Evolutionary conservation across 2,113 vertebrate genomes (phyloP).

Genomic region (Chinchilla lanigera): DNA sequence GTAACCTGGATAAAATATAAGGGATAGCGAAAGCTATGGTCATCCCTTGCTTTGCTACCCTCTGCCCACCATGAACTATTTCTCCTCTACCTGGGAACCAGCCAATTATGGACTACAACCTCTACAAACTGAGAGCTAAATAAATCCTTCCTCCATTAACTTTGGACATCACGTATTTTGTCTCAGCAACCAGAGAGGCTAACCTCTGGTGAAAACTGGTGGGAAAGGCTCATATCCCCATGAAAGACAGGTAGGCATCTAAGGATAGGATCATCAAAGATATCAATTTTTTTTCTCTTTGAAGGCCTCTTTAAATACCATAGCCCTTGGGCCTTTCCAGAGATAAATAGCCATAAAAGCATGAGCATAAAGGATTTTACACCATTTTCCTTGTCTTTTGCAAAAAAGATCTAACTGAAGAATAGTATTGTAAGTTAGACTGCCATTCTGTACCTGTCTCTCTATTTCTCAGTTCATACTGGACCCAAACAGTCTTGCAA

Average conservation of each 20-base stretch:
- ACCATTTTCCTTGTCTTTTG: neutral
- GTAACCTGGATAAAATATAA: neutral
- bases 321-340: neutral
- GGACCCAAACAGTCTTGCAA: neutral
- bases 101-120: neutral
- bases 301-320: neutral
- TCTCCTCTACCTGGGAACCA: neutral
- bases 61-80: neutral
- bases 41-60: neutral
- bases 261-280: neutral
- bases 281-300: neutral
- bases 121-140: neutral
- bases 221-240: neutral
- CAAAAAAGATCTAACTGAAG: neutral
- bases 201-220: neutral
- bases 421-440: neutral
- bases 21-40: neutral
- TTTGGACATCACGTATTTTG: neutral
- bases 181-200: neutral
- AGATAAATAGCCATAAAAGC: neutral
- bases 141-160: neutral
- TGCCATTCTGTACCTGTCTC: neutral
- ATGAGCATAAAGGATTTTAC: neutral
- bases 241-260: neutral
- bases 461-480: neutral